These are phyloP conservation scores for Trididemnum nubilum DNA, from an alignment of 23 tunicate genomes.

Conservation along the genomic window DNA sequence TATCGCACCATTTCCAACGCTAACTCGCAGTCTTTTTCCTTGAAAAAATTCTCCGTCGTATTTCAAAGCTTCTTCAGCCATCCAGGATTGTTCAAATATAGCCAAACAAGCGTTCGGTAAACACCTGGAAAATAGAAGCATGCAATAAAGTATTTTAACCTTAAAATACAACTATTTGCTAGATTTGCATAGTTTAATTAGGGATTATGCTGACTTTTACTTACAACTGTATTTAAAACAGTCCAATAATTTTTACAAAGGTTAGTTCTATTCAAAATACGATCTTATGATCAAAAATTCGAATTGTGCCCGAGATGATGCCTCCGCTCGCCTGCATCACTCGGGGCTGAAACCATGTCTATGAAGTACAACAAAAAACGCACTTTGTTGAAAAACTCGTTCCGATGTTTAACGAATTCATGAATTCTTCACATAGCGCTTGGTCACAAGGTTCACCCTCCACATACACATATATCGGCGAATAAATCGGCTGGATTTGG, in stretches of 20 bases:
- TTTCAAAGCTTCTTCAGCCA: slow-evolving; percentile 23
- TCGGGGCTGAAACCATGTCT: too few relatives aligned
- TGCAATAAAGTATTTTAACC: too few relatives aligned
- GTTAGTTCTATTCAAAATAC: too few relatives aligned
- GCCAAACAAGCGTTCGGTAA: slow-evolving; percentile 37
- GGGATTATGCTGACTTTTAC: too few relatives aligned
- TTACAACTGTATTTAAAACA: too few relatives aligned
- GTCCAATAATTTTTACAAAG: too few relatives aligned
- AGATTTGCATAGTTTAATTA: too few relatives aligned
- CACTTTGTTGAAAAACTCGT: background rate
- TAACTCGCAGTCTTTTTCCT: slow-evolving; percentile 31
- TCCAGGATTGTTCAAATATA: slow-evolving; percentile 41
- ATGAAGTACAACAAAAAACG: too few relatives aligned
- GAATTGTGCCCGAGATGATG: too few relatives aligned
- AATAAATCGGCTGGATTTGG: slow-evolving; percentile 45
- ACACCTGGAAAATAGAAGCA: slow-evolving; percentile 10
- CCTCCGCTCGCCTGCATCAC: too few relatives aligned
- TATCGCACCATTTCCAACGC: background rate
- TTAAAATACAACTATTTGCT: too few relatives aligned
- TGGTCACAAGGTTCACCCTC: slow-evolving; percentile 36
- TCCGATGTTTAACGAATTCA: slow-evolving; percentile 8
- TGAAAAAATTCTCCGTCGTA: slow-evolving; percentile 40
- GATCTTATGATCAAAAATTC: too few relatives aligned
- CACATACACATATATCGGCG: slow-evolving; percentile 48
- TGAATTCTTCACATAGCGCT: slow-evolving; percentile 17